Evolutionary conservation across 2,113 vertebrate species (phyloP), one percentile per base, ranked within the genome.

Genomic region (Lepus timidus): DNA sequence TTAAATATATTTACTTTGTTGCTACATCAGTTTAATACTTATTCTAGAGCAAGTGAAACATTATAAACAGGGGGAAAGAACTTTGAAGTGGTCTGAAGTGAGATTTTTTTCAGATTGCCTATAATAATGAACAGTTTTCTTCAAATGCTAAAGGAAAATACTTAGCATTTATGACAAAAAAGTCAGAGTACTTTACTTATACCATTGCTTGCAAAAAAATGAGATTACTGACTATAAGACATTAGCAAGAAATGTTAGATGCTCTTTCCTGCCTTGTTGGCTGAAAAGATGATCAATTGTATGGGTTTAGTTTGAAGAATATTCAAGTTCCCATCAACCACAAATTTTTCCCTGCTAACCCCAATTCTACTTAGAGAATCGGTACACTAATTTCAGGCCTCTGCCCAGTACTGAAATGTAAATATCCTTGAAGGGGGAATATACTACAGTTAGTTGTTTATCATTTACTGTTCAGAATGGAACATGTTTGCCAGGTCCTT

Each of bases 51-150:
- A 91, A 86, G 29, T 33, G 62, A 95, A 94, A 88, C 2, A 33
- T 29, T 65, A 79, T 51, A 33, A 84, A 87, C 49, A 44, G 6
- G 27, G 9, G 33, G 67, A 70, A 85, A 78, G 78, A 52, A 13
- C 23, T 78, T 44, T 82, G 61, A 85, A 74, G 33, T 58, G 27
- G 61, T 31, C 68, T 82, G 9, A 92, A 88, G 68, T 62, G 14
- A 80, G 55, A 95, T 95, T 93, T 92, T 58, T 36, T 86, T 85
- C 29, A 93, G 29, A 74, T 61, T 31, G 44, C 55, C 39, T 88
- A 91, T 79, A 92, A 84, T n/a, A 12, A 75, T 74, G 49, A 85
- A 51, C 12, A 86, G 22, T 71, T 82, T 20, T 93, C 29, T 82
- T 88, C 49, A 82, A 58, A 64, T 68, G 55, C 20, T n/a, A 61